Conservation (phyloP, 2,797 vertebrate species). For the Momotus momota region DNA sequence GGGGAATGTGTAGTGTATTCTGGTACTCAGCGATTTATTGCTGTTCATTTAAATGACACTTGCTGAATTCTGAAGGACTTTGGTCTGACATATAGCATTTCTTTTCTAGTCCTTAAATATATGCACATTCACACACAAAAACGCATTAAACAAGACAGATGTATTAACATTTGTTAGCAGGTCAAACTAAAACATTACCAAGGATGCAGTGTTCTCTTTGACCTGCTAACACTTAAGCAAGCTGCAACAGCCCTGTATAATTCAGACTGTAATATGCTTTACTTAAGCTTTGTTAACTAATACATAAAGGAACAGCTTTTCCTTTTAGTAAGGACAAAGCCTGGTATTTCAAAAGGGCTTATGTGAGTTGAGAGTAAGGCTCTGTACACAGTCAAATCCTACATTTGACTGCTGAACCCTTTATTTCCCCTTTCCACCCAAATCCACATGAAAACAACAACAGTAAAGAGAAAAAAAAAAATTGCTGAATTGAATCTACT, state of each 20-base stretch:
- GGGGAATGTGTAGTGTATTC: background rate
- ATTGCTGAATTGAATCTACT: background rate
- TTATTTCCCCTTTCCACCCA: background rate
- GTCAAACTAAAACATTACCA: slow-evolving; percentile 49
- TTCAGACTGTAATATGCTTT: slow-evolving; percentile 58
- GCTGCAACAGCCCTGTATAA: slow-evolving; percentile 30
- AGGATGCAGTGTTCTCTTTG: slow-evolving; percentile 34
- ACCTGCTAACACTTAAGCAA: slow-evolving; percentile 56
- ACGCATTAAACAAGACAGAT: background rate
- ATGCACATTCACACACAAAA: slow-evolving; percentile 39
- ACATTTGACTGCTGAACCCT: background rate
- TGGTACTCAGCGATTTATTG: background rate
- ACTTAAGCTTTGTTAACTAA: slow-evolving; percentile 64
- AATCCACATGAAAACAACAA: background rate
- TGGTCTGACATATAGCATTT: background rate
- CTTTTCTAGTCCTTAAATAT: slow-evolving; percentile 41
- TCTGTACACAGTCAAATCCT: slow-evolving; percentile 32
- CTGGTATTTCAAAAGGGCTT: slow-evolving; percentile 55
- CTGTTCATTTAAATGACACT: slow-evolving; percentile 22
- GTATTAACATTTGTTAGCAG: slow-evolving; percentile 45
- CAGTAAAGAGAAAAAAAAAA: background rate
- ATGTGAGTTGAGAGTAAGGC: slow-evolving; percentile 13
- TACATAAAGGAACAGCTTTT: slow-evolving; percentile 57
- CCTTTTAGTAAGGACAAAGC: slow-evolving; percentile 52
- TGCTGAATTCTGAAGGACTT: slow-evolving; percentile 32